Conservation (phyloP, 2,797 vertebrate genomes). For the Gadopsis marmoratus region DNA sequence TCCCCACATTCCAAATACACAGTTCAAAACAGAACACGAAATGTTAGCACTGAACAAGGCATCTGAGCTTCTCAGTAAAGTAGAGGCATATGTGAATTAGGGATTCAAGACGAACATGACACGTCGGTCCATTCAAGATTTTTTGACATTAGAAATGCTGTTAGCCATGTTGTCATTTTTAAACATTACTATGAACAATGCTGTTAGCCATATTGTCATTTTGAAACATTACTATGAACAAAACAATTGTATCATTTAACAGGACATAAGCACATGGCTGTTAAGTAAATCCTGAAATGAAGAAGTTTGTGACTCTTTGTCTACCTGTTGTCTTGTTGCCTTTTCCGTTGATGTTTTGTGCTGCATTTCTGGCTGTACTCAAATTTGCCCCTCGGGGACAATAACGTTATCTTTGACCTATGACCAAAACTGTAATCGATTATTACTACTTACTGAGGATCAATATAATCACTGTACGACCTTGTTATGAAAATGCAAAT, state of each 20-base stretch:
- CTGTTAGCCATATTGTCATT: neutral
- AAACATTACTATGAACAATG: conserved; percentile 6
- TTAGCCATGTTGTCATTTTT: neutral
- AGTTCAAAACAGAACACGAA: conserved; percentile 72
- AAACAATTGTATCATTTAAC: neutral
- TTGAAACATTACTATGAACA: neutral
- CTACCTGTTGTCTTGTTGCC: too few relatives aligned
- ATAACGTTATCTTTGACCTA: too few relatives aligned
- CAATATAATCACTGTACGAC: neutral
- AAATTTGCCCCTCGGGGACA: too few relatives aligned
- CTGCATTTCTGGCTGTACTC: too few relatives aligned
- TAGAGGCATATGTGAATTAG: conserved; percentile 78
- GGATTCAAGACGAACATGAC: conserved; percentile 8
- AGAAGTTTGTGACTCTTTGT: neutral
- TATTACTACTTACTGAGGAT: neutral
- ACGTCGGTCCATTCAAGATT: neutral
- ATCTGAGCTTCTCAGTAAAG: conserved; percentile 70
- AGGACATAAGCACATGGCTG: neutral
- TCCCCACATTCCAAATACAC: conserved; percentile 85
- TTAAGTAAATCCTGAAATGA: neutral
- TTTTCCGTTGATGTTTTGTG: too few relatives aligned
- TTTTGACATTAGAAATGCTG: neutral
- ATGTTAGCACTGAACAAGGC: conserved; percentile 71
- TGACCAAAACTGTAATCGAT: too few relatives aligned
- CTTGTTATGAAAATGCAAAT: neutral